phyloP scores from a whole-genome alignment of 2,888 invertebrate species.

The Eueremaeus valkanovi region DNA sequence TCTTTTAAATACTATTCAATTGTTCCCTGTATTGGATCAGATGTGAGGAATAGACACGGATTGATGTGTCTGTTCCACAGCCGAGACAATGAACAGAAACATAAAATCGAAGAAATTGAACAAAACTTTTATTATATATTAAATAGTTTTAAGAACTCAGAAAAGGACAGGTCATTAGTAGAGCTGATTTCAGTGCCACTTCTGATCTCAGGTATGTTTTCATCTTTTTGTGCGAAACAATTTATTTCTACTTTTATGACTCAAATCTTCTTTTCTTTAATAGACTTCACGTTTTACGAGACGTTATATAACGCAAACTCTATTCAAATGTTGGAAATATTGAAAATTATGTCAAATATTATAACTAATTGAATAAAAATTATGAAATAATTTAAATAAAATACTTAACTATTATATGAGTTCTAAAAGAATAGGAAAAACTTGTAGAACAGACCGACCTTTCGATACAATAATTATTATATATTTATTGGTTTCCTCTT shows the following conservation, averaged over 20 bases:
- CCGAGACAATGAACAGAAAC: not conserved
- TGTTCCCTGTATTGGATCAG: not conserved
- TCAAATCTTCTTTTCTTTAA: not conserved
- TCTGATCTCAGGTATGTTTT: constrained; percentile 20
- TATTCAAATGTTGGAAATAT: constrained; percentile 22
- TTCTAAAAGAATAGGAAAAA: not conserved
- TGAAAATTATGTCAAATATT: constrained; percentile 15
- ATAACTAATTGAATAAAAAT: not conserved
- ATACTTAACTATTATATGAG: not conserved
- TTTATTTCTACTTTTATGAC: not conserved
- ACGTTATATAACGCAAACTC: constrained; percentile 19
- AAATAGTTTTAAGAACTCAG: not conserved
- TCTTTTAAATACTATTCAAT: not conserved
- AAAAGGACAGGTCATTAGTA: not conserved
- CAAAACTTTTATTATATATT: not conserved
- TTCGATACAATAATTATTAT: too few species aligned
- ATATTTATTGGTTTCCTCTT: constrained; percentile 31
- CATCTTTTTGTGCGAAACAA: not conserved
- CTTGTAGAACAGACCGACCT: too few species aligned
- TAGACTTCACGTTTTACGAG: constrained; percentile 7
- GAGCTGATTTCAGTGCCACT: constrained; percentile 13
- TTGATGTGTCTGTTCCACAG: constrained; percentile 11
- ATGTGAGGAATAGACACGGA: not conserved
- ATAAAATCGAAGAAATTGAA: not conserved
- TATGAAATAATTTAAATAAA: not conserved